Evolutionary conservation across 2,888 invertebrate genomes (phyloP).

Genomic region (Alsophila aescularia): DNA sequence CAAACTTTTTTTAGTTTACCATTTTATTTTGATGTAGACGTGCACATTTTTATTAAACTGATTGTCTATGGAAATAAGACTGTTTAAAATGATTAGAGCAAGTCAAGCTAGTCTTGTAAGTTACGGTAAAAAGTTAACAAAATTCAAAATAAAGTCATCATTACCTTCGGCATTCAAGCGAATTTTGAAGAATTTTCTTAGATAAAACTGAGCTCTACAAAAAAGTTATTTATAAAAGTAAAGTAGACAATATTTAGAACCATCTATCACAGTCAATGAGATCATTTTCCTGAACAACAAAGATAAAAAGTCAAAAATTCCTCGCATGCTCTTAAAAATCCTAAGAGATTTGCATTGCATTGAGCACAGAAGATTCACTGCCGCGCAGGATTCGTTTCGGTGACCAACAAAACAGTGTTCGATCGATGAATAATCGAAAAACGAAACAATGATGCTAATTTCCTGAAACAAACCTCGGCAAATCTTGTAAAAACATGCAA

Average conservation of each 20-base stretch:
- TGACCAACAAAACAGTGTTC: constrained; percentile 21
- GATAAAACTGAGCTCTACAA: not conserved
- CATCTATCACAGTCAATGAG: constrained; percentile 9
- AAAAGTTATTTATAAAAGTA: constrained; percentile 10
- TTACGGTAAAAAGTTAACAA: no score
- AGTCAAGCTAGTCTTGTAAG: no score
- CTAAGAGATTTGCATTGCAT: constrained; percentile 18
- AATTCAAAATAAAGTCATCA: no score
- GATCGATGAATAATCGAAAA: constrained; percentile 15
- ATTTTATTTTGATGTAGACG: no score
- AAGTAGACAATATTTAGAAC: constrained; percentile 10
- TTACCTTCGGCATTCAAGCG: no score
- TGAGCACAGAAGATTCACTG: constrained; percentile 4
- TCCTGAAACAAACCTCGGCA: constrained; percentile 31
- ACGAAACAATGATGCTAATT: constrained; percentile 34
- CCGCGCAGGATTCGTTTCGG: constrained; percentile 13
- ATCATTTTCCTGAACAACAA: constrained; percentile 4
- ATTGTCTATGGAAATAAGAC: no score
- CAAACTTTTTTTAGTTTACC: no score
- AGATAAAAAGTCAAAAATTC: not conserved
- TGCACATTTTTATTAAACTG: no score
- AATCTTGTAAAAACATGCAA: constrained; percentile 41
- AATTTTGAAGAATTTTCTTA: no score
- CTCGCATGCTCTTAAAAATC: constrained; percentile 9
- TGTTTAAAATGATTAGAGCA: no score